These are phyloP conservation scores for Sebastes kiyomatsui DNA, from an alignment of 2,797 vertebrate genomes.

Conservation along the genomic window DNA sequence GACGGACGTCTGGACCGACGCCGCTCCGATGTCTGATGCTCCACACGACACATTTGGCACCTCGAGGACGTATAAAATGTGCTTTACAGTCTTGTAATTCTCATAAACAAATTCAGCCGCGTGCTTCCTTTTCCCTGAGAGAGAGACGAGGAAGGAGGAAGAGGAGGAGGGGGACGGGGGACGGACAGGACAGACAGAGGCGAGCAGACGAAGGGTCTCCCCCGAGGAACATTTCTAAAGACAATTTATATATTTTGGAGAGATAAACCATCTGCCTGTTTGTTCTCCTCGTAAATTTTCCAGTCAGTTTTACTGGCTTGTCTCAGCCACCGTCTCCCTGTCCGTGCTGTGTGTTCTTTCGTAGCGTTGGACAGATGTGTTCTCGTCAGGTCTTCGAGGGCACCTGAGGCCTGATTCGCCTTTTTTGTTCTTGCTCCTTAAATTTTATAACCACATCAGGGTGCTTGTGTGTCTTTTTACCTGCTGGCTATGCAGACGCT, in stretches of 20 bases:
- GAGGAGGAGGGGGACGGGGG: conserved; percentile 18
- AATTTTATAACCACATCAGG: not conserved
- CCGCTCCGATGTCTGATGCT: conserved; percentile 58
- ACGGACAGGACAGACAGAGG: conserved; percentile 45
- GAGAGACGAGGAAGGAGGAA: conserved; percentile 52
- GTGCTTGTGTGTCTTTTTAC: not conserved
- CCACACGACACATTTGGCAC: conserved; percentile 68
- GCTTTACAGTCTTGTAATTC: conserved; percentile 75
- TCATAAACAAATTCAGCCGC: conserved; percentile 45
- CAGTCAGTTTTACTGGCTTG: conserved; percentile 77
- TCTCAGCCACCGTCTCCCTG: conserved; percentile 67
- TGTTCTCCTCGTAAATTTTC: conserved; percentile 76
- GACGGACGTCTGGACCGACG: conserved; percentile 47
- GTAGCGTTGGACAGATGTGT: conserved; percentile 26
- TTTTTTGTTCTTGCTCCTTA: not conserved
- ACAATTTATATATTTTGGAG: conserved; percentile 85
- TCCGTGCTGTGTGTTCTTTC: conserved; percentile 51
- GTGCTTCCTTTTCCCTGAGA: conserved; percentile 63
- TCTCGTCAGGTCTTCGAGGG: conserved; percentile 41
- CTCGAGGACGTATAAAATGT: conserved; percentile 60
- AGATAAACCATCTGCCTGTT: conserved; percentile 82
- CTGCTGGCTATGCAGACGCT: conserved; percentile 3
- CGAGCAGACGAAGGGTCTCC: conserved; percentile 72
- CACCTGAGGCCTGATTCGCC: not conserved
- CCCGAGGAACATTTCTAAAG: conserved; percentile 80